Conservation (phyloP, 2,888 invertebrate genomes). For the Plagiodera versicolora region DNA sequence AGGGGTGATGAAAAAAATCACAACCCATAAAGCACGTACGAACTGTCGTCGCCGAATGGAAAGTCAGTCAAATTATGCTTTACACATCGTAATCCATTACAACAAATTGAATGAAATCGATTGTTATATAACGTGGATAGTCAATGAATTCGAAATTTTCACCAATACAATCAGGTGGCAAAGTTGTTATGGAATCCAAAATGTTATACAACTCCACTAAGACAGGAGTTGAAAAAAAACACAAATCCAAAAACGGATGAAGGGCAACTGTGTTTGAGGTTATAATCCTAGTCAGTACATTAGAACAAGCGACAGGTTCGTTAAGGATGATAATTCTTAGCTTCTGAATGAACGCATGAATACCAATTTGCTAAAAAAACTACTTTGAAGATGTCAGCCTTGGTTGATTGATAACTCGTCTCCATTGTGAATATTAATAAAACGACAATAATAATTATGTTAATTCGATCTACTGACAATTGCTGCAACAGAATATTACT, state of each 20-base stretch:
- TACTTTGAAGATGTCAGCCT: too few species aligned
- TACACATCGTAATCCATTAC: conserved; percentile 13
- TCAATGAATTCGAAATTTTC: neutral
- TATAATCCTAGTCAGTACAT: too few species aligned
- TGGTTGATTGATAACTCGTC: neutral
- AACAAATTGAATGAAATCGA: conserved; percentile 14
- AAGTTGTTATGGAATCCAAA: too few species aligned
- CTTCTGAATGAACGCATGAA: too few species aligned
- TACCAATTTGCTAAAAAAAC: too few species aligned
- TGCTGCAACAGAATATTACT: neutral
- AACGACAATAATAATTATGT: neutral
- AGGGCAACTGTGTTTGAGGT: too few species aligned
- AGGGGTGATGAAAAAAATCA: conserved; percentile 32
- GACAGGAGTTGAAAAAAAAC: too few species aligned
- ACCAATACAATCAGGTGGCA: too few species aligned
- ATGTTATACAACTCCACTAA: too few species aligned
- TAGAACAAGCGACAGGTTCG: too few species aligned
- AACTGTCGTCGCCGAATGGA: conserved; percentile 4
- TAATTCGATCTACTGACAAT: conserved; percentile 14
- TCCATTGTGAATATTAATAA: neutral
- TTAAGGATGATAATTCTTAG: too few species aligned
- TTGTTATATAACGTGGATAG: neutral
- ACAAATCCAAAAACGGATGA: too few species aligned
- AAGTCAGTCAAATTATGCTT: conserved; percentile 11
- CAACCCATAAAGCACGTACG: conserved; percentile 3